Conservation (phyloP, 1,140 invertebrate genomes). For the Olivierus martensii region DNA sequence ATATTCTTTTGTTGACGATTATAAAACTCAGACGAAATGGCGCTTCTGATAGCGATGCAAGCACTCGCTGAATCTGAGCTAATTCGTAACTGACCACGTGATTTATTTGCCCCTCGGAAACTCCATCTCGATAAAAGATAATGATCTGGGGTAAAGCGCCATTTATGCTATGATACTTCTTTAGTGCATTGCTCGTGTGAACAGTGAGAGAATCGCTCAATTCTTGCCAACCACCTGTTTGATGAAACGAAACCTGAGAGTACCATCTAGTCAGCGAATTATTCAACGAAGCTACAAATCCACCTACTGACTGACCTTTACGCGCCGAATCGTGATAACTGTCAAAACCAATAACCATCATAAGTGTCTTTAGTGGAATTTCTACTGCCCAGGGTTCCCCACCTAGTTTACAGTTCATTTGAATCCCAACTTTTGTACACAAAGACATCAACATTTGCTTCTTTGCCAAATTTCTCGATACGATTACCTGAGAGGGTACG, state of each 20-base stretch:
- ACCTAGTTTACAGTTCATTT: constrained; percentile 45
- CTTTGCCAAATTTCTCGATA: constrained; percentile 38
- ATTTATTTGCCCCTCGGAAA: constrained; percentile 35
- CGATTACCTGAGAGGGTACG: constrained; percentile 60
- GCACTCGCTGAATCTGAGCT: constrained; percentile 23
- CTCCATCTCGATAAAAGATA: constrained; percentile 36
- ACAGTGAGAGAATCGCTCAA: too few species aligned
- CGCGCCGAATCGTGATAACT: constrained; percentile 34
- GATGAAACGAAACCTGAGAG: constrained; percentile 31
- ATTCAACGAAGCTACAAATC: constrained; percentile 35
- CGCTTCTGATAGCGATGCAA: too few species aligned
- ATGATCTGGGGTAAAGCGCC: constrained; percentile 28
- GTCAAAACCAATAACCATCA: constrained; percentile 39
- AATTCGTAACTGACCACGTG: constrained; percentile 33
- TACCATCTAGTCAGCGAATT: constrained; percentile 56
- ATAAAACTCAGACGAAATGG: constrained; percentile 39
- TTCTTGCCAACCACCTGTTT: constrained; percentile 27
- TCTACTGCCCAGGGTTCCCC: constrained; percentile 40
- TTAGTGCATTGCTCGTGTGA: constrained; percentile 35
- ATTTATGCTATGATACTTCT: constrained; percentile 30
- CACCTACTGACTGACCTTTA: constrained; percentile 28
- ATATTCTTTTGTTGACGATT: constrained; percentile 43
- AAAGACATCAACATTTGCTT: constrained; percentile 46
- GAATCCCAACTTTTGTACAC: constrained; percentile 57
- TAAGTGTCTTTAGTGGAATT: constrained; percentile 35